These are phyloP conservation scores for Montipora efflorescens DNA, from an alignment of 64 coral and sea anemone species.

Conservation along the genomic window DNA sequence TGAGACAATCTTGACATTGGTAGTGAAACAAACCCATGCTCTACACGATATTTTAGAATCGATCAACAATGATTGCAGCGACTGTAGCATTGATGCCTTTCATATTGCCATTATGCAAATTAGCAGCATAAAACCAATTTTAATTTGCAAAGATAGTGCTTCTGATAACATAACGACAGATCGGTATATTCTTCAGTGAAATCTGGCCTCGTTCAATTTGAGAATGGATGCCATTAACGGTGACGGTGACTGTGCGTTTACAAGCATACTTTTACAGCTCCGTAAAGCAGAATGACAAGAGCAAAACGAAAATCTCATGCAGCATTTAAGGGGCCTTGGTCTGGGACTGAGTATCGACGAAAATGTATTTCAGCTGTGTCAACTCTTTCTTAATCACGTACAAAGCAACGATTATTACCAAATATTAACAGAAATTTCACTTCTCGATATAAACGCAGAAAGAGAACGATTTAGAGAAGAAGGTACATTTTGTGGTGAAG, in stretches of 20 bases:
- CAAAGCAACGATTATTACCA: constrained; percentile 61
- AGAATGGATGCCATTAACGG: background rate
- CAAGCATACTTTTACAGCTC: constrained; percentile 8
- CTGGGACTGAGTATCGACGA: background rate
- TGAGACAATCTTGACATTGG: background rate
- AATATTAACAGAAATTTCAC: background rate
- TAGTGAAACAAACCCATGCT: background rate
- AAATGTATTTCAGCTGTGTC: constrained; percentile 15
- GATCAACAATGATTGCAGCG: background rate
- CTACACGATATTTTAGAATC: constrained; percentile 1
- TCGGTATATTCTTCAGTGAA: background rate
- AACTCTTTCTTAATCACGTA: constrained; percentile 9
- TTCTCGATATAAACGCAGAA: background rate
- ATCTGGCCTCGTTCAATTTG: background rate
- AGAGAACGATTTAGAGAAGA: constrained; percentile 37
- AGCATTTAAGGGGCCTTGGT: constrained; percentile 15
- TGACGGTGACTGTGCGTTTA: constrained; percentile 38
- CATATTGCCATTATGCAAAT: constrained; percentile 11
- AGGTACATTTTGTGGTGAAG: constrained; percentile 34
- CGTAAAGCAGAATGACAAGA: constrained; percentile 26
- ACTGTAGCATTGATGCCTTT: constrained; percentile 5
- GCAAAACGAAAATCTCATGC: background rate
- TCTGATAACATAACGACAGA: background rate
- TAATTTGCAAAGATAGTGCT: background rate
- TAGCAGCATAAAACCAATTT: background rate